Evolutionary conservation across 2,888 invertebrate species (phyloP).

Genomic region (Conops quadrifasciatus): DNA sequence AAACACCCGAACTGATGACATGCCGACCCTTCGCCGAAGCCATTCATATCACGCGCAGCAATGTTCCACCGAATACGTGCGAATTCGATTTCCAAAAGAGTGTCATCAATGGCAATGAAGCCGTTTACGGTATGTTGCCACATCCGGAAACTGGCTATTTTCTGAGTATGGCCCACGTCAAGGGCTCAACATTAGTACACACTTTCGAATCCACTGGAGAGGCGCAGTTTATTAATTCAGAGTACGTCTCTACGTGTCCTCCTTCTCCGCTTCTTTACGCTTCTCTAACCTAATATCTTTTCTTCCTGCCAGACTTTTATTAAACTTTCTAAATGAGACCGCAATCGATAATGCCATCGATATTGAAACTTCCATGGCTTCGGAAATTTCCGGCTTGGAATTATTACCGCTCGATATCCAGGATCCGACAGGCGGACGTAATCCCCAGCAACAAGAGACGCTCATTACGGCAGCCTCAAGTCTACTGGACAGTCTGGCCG

Average conservation of each 20-base stretch:
- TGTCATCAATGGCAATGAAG: conserved; percentile 64
- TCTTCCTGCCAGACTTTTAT: conserved; percentile 50
- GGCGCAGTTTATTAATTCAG: conserved; percentile 63
- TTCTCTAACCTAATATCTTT: neutral
- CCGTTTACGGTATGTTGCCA: conserved; percentile 60
- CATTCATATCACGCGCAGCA: conserved; percentile 62
- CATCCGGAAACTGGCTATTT: conserved; percentile 62
- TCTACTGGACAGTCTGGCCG: conserved; percentile 60
- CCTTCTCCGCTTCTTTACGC: neutral
- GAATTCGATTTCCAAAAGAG: conserved; percentile 65
- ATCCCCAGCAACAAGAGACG: conserved; percentile 60
- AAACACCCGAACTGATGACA: conserved; percentile 63
- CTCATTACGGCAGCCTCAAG: conserved; percentile 56
- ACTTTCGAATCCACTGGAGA: conserved; percentile 65
- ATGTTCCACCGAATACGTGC: conserved; percentile 64
- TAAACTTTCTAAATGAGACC: conserved; percentile 62
- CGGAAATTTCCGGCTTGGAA: conserved; percentile 55
- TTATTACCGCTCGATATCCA: conserved; percentile 56
- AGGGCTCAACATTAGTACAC: conserved; percentile 64
- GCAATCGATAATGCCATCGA: conserved; percentile 63
- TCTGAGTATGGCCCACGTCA: conserved; percentile 61
- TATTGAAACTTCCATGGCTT: conserved; percentile 63
- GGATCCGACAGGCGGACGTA: conserved; percentile 64
- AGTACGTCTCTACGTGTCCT: conserved; percentile 49
- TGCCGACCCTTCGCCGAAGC: conserved; percentile 62